phyloP scores from a whole-genome alignment of 2,113 vertebrate genomes.

The Falco punctatus region DNA sequence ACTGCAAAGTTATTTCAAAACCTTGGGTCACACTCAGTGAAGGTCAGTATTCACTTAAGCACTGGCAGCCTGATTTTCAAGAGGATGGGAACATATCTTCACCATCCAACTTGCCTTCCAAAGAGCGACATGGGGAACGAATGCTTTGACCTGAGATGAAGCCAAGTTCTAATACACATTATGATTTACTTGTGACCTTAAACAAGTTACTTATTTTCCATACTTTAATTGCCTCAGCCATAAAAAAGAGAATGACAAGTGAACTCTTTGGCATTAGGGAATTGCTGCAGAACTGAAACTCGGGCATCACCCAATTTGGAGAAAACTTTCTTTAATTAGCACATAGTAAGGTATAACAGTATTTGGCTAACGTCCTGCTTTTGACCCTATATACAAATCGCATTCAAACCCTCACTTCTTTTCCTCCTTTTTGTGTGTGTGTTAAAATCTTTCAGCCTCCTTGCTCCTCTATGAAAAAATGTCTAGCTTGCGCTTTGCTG shows the following conservation, averaged over 20 bases:
- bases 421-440: background rate
- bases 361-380: background rate
- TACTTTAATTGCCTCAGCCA: background rate
- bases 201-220: background rate
- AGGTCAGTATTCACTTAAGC: background rate
- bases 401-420: background rate
- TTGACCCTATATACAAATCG: background rate
- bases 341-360: background rate
- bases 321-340: background rate
- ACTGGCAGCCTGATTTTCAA: background rate
- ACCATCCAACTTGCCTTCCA: background rate
- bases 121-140: fast-evolving
- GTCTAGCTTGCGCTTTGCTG: background rate
- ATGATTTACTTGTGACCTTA: background rate
- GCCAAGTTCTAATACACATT: background rate
- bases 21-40: background rate
- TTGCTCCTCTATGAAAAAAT: background rate
- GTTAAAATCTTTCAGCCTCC: background rate
- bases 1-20: background rate
- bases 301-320: background rate
- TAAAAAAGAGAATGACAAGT: background rate
- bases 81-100: background rate
- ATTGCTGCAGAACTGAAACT: background rate
- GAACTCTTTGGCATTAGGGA: background rate
- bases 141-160: background rate